A percentile compares a stretch with the other conserved stretches of the same genome.
Conservation (phyloP, 2,797 vertebrate species). For the Bovichtus variegatus region DNA sequence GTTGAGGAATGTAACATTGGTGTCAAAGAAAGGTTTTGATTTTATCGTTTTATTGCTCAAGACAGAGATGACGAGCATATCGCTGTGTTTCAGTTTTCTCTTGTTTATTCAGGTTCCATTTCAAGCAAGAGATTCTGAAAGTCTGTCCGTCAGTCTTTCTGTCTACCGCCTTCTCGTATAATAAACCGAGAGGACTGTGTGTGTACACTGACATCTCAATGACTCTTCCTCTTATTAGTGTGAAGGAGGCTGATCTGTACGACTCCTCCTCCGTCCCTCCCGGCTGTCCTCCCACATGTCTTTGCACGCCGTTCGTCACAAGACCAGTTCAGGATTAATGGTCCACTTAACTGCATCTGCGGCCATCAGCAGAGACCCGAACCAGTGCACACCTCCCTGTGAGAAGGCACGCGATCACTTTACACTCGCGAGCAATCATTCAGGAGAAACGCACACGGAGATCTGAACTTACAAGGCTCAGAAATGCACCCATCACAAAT, state of each 20-base stretch:
- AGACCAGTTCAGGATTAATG: slow-evolving; percentile 43
- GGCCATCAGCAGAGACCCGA: slow-evolving; percentile 32
- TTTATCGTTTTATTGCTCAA: neutral
- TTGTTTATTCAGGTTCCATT: too few species aligned
- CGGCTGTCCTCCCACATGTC: slow-evolving; percentile 51
- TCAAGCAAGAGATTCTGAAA: too few species aligned
- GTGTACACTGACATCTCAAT: neutral
- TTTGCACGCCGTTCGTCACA: slow-evolving; percentile 32
- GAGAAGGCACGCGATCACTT: neutral
- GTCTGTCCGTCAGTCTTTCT: neutral
- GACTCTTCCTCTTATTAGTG: slow-evolving; percentile 13
- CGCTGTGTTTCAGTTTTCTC: too few species aligned
- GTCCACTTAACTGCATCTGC: slow-evolving; percentile 22
- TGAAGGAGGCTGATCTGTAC: neutral
- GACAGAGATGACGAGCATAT: neutral
- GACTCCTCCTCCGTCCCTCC: slow-evolving; percentile 18
- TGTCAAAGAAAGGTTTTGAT: neutral
- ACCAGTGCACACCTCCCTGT: neutral
- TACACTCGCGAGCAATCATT: neutral
- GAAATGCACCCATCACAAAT: too few species aligned
- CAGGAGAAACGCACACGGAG: neutral
- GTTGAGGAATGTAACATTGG: neutral
- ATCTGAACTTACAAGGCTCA: neutral
- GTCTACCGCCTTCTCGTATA: neutral
- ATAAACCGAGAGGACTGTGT: neutral